These are phyloP conservation scores for Coranthus polyacanthus DNA, from an alignment of 2,797 vertebrate genomes.

Conservation along the genomic window DNA sequence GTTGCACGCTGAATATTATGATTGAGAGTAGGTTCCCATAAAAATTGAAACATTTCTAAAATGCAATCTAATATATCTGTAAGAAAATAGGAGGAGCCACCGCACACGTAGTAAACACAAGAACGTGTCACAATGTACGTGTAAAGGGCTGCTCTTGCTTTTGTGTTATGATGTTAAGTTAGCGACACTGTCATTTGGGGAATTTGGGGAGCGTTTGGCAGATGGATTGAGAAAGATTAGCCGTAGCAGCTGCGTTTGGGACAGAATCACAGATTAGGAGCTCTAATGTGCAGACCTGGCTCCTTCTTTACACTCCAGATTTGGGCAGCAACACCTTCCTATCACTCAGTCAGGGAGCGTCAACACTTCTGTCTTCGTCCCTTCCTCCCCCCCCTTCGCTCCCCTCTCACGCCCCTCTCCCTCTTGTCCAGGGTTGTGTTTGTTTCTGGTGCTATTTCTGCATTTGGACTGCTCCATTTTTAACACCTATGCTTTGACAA, in stretches of 20 bases:
- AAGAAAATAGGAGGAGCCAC: slow-evolving; percentile 16
- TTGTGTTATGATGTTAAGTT: slow-evolving; percentile 75
- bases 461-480: slow-evolving; percentile 15
- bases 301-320: slow-evolving; percentile 84
- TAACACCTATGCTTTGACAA: slow-evolving; percentile 8
- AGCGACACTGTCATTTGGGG: slow-evolving; percentile 82
- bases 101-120: slow-evolving; percentile 21
- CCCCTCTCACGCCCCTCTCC: slow-evolving; percentile 37
- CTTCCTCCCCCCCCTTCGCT: slow-evolving; percentile 52
- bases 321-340: slow-evolving; percentile 87
- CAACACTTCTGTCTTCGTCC: slow-evolving; percentile 71
- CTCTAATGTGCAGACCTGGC: slow-evolving; percentile 88
- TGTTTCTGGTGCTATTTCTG: slow-evolving; percentile 38
- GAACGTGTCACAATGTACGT: slow-evolving; percentile 21
- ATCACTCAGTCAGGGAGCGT: slow-evolving; percentile 81
- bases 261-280: slow-evolving; percentile 88
- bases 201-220: slow-evolving; percentile 84
- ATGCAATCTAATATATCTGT: slow-evolving; percentile 4
- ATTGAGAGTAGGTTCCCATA: too few relatives aligned
- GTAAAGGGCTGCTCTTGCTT: slow-evolving; percentile 47
- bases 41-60: neutral
- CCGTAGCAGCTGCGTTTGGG: slow-evolving; percentile 87
- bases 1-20: slow-evolving; percentile 2
- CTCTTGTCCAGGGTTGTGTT: slow-evolving; percentile 47
- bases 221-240: slow-evolving; percentile 88